These are phyloP conservation scores for Cotesia congregata DNA, from an alignment of 2,888 invertebrate genomes.

Conservation along the genomic window DNA sequence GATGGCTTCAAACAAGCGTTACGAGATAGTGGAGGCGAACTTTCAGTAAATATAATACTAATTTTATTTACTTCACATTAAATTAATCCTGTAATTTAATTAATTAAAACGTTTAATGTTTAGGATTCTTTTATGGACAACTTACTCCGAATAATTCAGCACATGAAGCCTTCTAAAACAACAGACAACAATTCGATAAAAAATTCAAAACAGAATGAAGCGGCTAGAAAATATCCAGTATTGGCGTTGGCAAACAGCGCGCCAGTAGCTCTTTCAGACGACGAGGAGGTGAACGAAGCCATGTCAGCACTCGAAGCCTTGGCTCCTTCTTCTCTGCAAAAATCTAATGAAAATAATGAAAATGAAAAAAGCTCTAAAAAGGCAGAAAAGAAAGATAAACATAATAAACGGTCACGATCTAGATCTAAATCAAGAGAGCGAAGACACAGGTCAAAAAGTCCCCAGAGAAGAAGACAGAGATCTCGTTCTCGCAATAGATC, in stretches of 20 bases:
- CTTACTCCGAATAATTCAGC: constrained; percentile 92
- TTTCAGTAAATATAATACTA: constrained; percentile 76
- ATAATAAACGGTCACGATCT: constrained; percentile 64
- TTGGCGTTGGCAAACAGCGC: constrained; percentile 84
- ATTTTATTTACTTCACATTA: neutral
- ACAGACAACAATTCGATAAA: constrained; percentile 51
- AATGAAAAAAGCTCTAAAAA: constrained; percentile 46
- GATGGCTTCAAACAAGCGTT: constrained; percentile 91
- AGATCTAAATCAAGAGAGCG: constrained; percentile 58
- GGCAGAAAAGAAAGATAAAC: constrained; percentile 59
- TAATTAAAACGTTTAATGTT: constrained; percentile 35
- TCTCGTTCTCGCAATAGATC: constrained; percentile 50
- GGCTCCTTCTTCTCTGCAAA: constrained; percentile 77
- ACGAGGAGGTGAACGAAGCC: constrained; percentile 78
- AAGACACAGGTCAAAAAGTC: constrained; percentile 43
- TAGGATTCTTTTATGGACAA: constrained; percentile 94
- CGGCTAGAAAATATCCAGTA: constrained; percentile 84
- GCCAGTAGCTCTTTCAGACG: constrained; percentile 66
- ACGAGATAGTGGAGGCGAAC: constrained; percentile 93
- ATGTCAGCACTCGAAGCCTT: constrained; percentile 90
- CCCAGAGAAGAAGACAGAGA: constrained; percentile 49
- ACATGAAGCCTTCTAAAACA: constrained; percentile 83
- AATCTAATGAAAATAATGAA: constrained; percentile 43
- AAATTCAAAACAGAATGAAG: constrained; percentile 71
- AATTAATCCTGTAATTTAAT: constrained; percentile 12